Evolutionary conservation across 2,888 invertebrate species (phyloP), one percentile per base, ranked within the genome.

Genomic region (Aleiodes testaceus): DNA sequence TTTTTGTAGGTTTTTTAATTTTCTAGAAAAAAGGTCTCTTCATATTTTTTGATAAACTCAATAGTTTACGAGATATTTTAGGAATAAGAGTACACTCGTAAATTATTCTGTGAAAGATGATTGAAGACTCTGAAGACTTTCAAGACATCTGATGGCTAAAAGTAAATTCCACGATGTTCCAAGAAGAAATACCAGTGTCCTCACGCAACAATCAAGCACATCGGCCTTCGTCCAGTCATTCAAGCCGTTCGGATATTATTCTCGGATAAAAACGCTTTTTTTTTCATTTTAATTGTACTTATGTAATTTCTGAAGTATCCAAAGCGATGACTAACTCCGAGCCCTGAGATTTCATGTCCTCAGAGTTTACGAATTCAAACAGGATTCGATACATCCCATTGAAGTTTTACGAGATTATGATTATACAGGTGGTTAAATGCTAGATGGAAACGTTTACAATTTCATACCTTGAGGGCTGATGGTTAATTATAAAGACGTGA

Each of bases 391-490:
- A 6, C 36, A 36, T 36, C 36, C 5, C 36, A 36, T n/a, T 36
- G 36, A 9, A 36, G 4, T 36, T 36, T 36, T 36, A 36, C 11
- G 36, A 11, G 3, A 36, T 36, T 36, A 36, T 36, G 6, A 36
- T 36, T 36, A 30, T 36, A 66, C 64, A 30, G 50, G 47, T 50
- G 45, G 22, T 14, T 47, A 30, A 59, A 55, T 16, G 1, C 14
- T 42, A 3, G 50, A 70, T 67, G 73, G 66, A 64, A 70, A 74
- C 69, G 69, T 72, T 74, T 66, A 66, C 68, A 16, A 59, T 59
- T 42, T 42, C 42, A 36, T 59, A 59, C 14, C 59, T 36, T 14
- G 59, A 42, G 59, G 70, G 59, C 67, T 55, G 66, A 14, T 44
- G 30, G 66, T 55, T 11, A 2, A 12, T 59, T 66, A 42, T 63